A percentile compares a stretch with the other conserved stretches of the same genome.
Conservation (phyloP, 35 echinoderm and acorn worm species). For the Apostichopus californicus region DNA sequence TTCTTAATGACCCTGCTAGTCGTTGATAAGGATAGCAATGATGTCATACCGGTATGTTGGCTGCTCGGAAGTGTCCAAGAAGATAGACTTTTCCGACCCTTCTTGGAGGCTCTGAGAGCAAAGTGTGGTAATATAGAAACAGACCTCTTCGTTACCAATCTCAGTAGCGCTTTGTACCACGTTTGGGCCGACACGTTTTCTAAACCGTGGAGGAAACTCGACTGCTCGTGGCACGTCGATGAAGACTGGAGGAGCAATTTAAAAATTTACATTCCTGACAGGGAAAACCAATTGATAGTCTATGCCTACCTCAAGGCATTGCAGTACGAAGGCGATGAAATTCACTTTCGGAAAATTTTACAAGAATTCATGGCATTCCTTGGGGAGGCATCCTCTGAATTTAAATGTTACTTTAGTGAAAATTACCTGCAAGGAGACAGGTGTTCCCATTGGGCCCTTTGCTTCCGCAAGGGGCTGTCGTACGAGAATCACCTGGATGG, state of each 20-base stretch:
- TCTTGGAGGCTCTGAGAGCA: slow-evolving; percentile 1
- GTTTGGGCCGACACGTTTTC: slow-evolving; percentile 9
- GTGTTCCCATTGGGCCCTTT: slow-evolving; percentile 20
- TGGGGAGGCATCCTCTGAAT: not conserved
- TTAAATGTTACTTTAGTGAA: not conserved
- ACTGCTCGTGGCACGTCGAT: slow-evolving; percentile 32
- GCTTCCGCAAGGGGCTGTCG: slow-evolving; percentile 11
- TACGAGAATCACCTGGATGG: not conserved
- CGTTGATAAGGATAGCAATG: not conserved
- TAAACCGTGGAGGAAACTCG: slow-evolving; percentile 17
- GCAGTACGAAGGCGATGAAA: slow-evolving; percentile 15
- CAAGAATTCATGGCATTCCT: slow-evolving; percentile 20
- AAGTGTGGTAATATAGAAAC: slow-evolving; percentile 27
- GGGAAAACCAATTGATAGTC: not conserved
- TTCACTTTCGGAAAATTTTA: slow-evolving; percentile 7
- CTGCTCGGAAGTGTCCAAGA: slow-evolving; percentile 1
- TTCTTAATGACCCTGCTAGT: not conserved
- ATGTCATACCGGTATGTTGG: not conserved
- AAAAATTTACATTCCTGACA: not conserved
- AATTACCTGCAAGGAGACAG: not conserved
- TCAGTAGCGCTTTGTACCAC: slow-evolving; percentile 10
- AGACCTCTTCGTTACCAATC: slow-evolving; percentile 6
- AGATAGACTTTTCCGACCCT: not conserved
- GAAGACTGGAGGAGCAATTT: slow-evolving; percentile 11
- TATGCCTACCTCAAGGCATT: slow-evolving; percentile 32